phyloP scores from a whole-genome alignment of 2,888 invertebrate genomes.

The Scaptomyza parva region DNA sequence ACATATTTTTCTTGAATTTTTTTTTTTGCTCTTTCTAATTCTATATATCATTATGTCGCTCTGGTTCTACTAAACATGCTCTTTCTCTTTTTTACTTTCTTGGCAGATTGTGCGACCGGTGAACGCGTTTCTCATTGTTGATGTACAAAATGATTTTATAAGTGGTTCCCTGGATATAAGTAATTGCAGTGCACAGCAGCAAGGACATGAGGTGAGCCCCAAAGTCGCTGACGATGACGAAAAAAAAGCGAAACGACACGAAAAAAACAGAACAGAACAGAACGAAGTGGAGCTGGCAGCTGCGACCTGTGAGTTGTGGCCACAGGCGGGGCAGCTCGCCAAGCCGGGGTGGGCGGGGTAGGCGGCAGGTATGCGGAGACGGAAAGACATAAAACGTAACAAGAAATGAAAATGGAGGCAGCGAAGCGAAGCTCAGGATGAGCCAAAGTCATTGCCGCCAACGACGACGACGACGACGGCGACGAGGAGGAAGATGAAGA shows the following conservation, averaged over 20 bases:
- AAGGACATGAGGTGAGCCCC: conserved; percentile 90
- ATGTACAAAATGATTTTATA: conserved; percentile 99
- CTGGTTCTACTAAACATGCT: no score
- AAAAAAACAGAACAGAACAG: no score
- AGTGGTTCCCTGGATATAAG: conserved; percentile 96
- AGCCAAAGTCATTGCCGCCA: conserved; percentile 76
- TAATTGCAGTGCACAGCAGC: conserved; percentile 96
- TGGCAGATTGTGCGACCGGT: conserved; percentile 92
- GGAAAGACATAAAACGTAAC: conserved; percentile 79
- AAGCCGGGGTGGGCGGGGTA: neutral
- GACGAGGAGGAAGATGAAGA: conserved; percentile 17
- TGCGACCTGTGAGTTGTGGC: conserved; percentile 61
- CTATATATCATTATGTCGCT: conserved; percentile 33
- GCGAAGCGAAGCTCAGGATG: conserved; percentile 60
- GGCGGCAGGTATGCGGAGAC: conserved; percentile 58
- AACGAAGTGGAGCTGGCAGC: conserved; percentile 42
- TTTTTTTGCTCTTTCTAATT: conserved; percentile 31
- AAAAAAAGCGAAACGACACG: no score
- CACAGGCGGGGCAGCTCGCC: conserved; percentile 55
- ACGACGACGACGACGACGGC: conserved; percentile 38
- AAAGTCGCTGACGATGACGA: conserved; percentile 30
- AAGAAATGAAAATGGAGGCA: conserved; percentile 79
- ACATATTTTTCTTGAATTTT: conserved; percentile 3
- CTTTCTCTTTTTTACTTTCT: conserved; percentile 55
- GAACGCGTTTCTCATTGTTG: conserved; percentile 95